Evolutionary conservation across 35 echinoderm and acorn worm species (phyloP), one percentile per base, ranked within the genome.

Genomic region (Patiria miniata): DNA sequence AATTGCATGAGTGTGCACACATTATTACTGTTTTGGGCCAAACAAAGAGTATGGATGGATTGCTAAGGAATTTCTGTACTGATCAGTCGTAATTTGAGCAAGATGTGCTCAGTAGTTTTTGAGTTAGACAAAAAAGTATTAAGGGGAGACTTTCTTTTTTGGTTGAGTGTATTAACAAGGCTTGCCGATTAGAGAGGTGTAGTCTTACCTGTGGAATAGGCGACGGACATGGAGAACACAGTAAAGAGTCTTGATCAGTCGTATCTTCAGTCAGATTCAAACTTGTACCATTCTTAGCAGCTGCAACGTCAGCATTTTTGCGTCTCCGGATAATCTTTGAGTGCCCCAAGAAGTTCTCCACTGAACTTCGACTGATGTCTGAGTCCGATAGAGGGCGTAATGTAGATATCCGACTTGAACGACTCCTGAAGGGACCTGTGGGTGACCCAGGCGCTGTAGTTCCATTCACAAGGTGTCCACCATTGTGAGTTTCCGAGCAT

Each of bases 151-250:
- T n/a, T n/a, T n/a, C n/a, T n/a, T n/a, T n/a, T n/a, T n/a, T n/a
- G n/a, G n/a, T n/a, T n/a, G n/a, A n/a, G n/a, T n/a, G n/a, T n/a
- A n/a, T n/a, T n/a, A n/a, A n/a, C n/a, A 47, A 6, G 42, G 4
- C 4, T 47, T 47, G 4, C 42, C 12, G 12, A 47, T 6, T 47
- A 47, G 12, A 47, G 12, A 47, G 12, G 12, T 5, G 3, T 9
- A 68, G 65, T 58, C 51, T 84, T 84, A 84, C 82, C 82, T 84
- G 82, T 40, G 53, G 53, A 36, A 59, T 51, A 14, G 82, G 82
- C 37, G 82, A 84, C 34, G 82, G 82, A 34, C 51, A 58, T 21
- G 82, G 82, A 36, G 82, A 84, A 21, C 53, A 84, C 16, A 52
- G 82, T 38, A 84, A 84, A 7, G 82, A 84, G n/a, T 84, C 65